phyloP scores from a whole-genome alignment of 2,113 vertebrate species.

The Antechinus stuartii region DNA sequence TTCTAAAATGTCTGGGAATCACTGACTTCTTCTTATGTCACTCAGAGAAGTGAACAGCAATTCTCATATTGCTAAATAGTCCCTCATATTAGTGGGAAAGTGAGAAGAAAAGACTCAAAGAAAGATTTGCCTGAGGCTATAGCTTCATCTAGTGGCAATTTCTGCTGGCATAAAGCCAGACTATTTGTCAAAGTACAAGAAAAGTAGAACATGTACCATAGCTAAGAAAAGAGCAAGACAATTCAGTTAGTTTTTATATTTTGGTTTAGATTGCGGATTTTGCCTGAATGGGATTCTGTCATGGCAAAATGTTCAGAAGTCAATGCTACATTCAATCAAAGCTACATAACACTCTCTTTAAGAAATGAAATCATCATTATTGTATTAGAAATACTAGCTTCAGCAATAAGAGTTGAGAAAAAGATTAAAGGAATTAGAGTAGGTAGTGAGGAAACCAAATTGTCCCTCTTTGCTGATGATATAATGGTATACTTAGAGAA shows the following conservation, averaged over 20 bases:
- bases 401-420: too few relatives aligned
- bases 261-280: background rate
- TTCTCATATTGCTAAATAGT: background rate
- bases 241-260: background rate
- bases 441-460: too few relatives aligned
- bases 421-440: too few relatives aligned
- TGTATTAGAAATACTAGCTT: too few relatives aligned
- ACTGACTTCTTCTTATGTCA: slow-evolving; percentile 11
- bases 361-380: slow-evolving; percentile 38
- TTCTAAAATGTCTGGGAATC: slow-evolving; percentile 34
- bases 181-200: background rate
- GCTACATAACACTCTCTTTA: background rate
- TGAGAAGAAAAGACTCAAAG: background rate
- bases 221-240: background rate
- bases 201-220: background rate
- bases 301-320: slow-evolving; percentile 3
- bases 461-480: too few relatives aligned
- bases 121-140: slow-evolving; percentile 43
- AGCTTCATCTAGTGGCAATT: slow-evolving; percentile 70
- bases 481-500: too few relatives aligned
- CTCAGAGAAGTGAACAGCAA: background rate
- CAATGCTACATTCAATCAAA: background rate
- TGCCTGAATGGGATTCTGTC: background rate
- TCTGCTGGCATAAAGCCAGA: background rate
- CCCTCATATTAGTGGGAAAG: background rate